Evolutionary conservation across 2,888 invertebrate species (phyloP).

Genomic region (Barypeithes pellucidus): DNA sequence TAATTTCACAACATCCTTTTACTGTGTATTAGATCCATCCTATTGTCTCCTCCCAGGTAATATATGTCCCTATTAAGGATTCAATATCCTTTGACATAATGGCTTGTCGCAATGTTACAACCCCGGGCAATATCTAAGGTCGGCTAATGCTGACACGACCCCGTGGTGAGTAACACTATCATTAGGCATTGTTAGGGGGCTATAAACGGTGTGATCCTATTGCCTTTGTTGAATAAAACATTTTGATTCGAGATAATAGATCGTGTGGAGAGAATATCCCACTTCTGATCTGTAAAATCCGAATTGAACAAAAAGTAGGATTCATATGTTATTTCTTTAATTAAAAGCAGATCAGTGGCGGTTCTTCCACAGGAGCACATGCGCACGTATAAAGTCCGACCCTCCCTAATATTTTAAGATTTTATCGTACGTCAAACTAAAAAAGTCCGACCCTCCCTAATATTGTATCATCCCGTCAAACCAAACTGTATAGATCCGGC

Average conservation of each 20-base stretch:
- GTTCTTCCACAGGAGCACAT: too few species aligned
- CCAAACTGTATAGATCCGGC: too few species aligned
- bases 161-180: constrained; percentile 66
- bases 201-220: constrained; percentile 28
- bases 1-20: neutral
- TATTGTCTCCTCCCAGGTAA: constrained; percentile 28
- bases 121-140: constrained; percentile 65
- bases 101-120: constrained; percentile 32
- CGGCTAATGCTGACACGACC: constrained; percentile 66
- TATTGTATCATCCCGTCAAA: too few species aligned
- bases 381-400: too few species aligned
- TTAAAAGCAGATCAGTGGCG: too few species aligned
- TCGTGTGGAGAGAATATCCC: neutral
- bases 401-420: too few species aligned
- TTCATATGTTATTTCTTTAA: too few species aligned
- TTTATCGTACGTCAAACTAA: too few species aligned
- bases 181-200: constrained; percentile 65
- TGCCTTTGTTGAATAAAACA: constrained; percentile 23
- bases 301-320: too few species aligned
- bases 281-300: neutral
- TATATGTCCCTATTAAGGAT: constrained; percentile 32
- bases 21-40: constrained; percentile 6
- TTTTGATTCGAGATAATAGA: neutral
- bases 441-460: too few species aligned
- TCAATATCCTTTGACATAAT: constrained; percentile 27